Base-by-base conservation (phyloP, 2,113 vertebrate species). In the Porphyrio hochstetteri region DNA sequence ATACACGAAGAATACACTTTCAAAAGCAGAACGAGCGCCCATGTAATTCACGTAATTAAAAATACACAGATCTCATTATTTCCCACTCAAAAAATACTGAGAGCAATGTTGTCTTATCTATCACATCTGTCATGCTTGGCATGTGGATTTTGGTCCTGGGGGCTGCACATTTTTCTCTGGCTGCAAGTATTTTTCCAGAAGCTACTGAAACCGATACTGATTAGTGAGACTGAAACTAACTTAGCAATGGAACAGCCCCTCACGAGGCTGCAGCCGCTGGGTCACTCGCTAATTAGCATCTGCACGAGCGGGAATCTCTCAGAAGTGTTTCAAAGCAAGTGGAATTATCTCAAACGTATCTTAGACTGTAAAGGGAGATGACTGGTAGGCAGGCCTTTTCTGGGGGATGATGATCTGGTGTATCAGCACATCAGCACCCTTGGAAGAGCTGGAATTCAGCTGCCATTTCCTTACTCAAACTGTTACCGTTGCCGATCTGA, bases 391-490 rank as follows among this genome's bases (percentile, higher is more conserved):
- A 88, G 84, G 61, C 13, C 61, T 69, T 78, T 94, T 55, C 84
- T 95, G 61, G 38, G 84, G 91, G 93, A 78, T 8, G 72, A 92
- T 80, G 52, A 90, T 70, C 60, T 65, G 44, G 69, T 75, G 17
- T 44, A 87, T 23, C 79, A 96, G 85, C 76, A 77, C 53, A 88
- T 55, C 76, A 88, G 52, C 5, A 5, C 81, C 9, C 5, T 21
- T 84, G 65, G 35, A 91, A 93, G 65, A 92, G 53, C 75, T 79
- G 86, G 81, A 95, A 95, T 89, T 91, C 86, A 91, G 61, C 16
- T 93, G 83, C 77, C 80, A 68, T 76, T 84, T 91, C 75, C 74
- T 68, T 87, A 78, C 65, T 84, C 70, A 91, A 91, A 85, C 76
- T 1, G 0, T 72, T 86, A 57, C 75, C 50, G n/a, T 31, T 59